Evolutionary conservation across 2,113 vertebrate genomes (phyloP).

Genomic region (Indri indri): DNA sequence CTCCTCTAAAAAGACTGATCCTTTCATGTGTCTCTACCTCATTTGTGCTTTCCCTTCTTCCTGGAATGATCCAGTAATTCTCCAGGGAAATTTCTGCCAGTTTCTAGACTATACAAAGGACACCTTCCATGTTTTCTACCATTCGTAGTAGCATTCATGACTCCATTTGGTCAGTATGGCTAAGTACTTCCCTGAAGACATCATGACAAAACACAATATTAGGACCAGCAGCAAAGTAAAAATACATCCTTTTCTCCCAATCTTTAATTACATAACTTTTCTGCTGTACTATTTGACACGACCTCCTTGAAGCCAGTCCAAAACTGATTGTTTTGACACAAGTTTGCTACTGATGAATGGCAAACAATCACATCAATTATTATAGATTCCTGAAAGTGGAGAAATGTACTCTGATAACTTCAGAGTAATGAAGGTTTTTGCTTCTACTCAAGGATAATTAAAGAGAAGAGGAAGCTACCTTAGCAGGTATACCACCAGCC

Average conservation of each 20-base stretch:
- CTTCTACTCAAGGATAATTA: not conserved
- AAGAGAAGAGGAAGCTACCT: not conserved
- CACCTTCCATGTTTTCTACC: not conserved
- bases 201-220: not conserved
- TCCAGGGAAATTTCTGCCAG: not conserved
- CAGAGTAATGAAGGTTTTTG: not conserved
- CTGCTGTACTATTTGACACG: not conserved
- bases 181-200: not conserved
- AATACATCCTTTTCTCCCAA: not conserved
- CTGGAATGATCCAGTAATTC: not conserved
- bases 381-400: not conserved
- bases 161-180: not conserved
- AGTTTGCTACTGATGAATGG: not conserved
- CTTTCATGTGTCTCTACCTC: not conserved
- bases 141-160: not conserved
- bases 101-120: not conserved
- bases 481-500: not conserved
- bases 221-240: not conserved
- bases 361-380: not conserved
- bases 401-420: not conserved
- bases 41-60: not conserved
- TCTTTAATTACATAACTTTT: not conserved
- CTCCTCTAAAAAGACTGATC: not conserved
- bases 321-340: not conserved
- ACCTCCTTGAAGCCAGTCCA: not conserved